Conservation (phyloP, 2,113 vertebrate species). For the Brachionichthys hirsutus region DNA sequence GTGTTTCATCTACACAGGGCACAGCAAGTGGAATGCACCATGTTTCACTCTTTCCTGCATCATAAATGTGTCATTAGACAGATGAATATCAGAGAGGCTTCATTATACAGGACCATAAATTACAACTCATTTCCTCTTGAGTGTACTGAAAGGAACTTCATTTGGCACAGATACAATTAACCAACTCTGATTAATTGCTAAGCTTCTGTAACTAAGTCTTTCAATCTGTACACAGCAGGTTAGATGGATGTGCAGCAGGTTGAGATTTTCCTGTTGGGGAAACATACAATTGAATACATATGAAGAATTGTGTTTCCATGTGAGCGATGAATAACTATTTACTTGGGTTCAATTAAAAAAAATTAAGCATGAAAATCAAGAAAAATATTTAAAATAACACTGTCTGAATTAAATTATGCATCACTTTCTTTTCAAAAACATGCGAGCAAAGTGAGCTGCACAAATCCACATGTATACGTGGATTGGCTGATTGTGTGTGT, state of each 20-base stretch:
- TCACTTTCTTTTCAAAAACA: conserved; percentile 65
- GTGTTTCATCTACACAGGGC: conserved; percentile 6
- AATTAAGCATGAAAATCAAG: background rate
- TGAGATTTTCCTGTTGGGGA: no score
- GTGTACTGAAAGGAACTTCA: background rate
- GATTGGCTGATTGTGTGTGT: no score
- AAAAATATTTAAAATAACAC: background rate
- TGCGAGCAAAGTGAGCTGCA: conserved; percentile 56
- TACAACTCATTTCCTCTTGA: background rate
- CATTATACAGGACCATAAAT: background rate
- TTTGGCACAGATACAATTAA: background rate
- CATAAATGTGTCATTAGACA: background rate
- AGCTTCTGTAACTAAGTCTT: background rate
- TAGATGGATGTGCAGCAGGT: background rate
- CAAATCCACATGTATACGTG: conserved; percentile 61
- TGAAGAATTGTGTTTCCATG: background rate
- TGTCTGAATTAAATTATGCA: conserved; percentile 67
- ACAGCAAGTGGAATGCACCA: background rate
- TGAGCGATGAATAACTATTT: background rate
- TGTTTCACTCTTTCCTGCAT: background rate
- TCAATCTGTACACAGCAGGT: background rate
- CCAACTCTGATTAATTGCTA: background rate
- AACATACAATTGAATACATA: background rate
- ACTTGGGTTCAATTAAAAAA: background rate
- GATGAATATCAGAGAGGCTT: background rate